A percentile compares a stretch with the other conserved stretches of the same genome.
Evolutionary conservation across 2,888 invertebrate genomes (phyloP).

Genomic region (Drosophila hawaiiensis): DNA sequence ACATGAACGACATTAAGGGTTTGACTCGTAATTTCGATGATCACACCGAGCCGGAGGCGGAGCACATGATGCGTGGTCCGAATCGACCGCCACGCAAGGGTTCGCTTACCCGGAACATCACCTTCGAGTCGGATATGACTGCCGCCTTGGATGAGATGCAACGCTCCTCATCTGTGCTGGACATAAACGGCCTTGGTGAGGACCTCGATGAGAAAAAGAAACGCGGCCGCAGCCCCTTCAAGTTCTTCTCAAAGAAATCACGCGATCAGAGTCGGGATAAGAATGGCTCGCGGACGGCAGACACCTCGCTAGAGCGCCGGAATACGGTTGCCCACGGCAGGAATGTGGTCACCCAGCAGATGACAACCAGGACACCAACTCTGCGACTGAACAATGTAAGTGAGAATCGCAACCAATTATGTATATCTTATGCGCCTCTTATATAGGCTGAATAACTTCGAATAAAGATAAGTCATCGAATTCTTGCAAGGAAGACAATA

Average conservation of each 20-base stretch:
- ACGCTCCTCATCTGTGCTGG: constrained; percentile 91
- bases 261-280: constrained; percentile 90
- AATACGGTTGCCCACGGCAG: constrained; percentile 86
- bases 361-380: constrained; percentile 86
- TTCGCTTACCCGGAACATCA: constrained; percentile 88
- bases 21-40: constrained; percentile 95
- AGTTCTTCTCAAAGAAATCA: constrained; percentile 93
- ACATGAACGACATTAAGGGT: constrained; percentile 97
- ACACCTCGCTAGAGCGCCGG: constrained; percentile 83
- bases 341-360: constrained; percentile 85
- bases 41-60: constrained; percentile 89
- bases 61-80: constrained; percentile 87
- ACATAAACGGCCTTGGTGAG: constrained; percentile 89
- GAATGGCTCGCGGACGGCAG: constrained; percentile 78
- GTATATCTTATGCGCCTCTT: neutral
- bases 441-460: neutral
- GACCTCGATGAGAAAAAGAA: constrained; percentile 90
- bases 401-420: neutral
- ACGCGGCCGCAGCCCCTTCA: constrained; percentile 96
- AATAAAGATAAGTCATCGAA: neutral
- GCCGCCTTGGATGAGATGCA: constrained; percentile 86
- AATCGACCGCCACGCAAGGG: constrained; percentile 91
- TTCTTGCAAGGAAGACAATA: too few species aligned
- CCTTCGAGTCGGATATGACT: constrained; percentile 84
- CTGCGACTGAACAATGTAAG: constrained; percentile 85